Evolutionary conservation across 1,140 invertebrate genomes (phyloP), one percentile per base, ranked within the genome.

Genomic region (Melipona quadrifasciata): DNA sequence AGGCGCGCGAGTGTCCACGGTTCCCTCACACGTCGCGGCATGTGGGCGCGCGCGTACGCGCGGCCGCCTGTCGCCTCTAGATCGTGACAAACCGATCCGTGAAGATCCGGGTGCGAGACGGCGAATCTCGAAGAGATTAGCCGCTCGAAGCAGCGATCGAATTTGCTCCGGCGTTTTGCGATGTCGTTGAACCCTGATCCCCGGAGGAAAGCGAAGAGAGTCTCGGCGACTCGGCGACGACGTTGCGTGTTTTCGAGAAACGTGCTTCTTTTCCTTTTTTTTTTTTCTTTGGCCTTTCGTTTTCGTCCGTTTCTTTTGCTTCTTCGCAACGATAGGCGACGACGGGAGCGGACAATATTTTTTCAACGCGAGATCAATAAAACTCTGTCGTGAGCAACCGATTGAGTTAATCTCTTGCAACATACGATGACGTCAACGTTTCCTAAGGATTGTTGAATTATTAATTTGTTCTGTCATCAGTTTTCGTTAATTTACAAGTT

Each of bases 41-140:
- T 77, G 64, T 58, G 27, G 55, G 67, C 39, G 75, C 27, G 19
- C n/a, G 27, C 51, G 80, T 55, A 16, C 4, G 27, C 51, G 80
- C 39, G 27, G 55, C 34, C n/a, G 39, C 34, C 75, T 16, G 53
- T 58, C 51, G 67, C 27, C 77, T 67, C 84, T 75, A 76, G 72
- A 73, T 86, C 71, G 51, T 57, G 76, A 77, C 57, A 73, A 31
- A 68, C 61, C 74, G 79, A 86, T 86, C 73, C 24, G 55, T 34
- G 80, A 67, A 89, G 78, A 89, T 85, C 86, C 87, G 83, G 87
- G 64, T 82, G 53, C 17, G 57, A 57, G 58, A 21, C 61, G 16
- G n/a, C 14, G 51, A 65, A 77, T 70, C 74, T 86, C 70, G 51
- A 47, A 74, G 16, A 39, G 68, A 80, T 72, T 58, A 27, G 24